A percentile compares a stretch with the other conserved stretches of the same genome.
These are phyloP conservation scores for Hucho hucho DNA, from an alignment of 2,113 vertebrate genomes.

Conservation along the genomic window DNA sequence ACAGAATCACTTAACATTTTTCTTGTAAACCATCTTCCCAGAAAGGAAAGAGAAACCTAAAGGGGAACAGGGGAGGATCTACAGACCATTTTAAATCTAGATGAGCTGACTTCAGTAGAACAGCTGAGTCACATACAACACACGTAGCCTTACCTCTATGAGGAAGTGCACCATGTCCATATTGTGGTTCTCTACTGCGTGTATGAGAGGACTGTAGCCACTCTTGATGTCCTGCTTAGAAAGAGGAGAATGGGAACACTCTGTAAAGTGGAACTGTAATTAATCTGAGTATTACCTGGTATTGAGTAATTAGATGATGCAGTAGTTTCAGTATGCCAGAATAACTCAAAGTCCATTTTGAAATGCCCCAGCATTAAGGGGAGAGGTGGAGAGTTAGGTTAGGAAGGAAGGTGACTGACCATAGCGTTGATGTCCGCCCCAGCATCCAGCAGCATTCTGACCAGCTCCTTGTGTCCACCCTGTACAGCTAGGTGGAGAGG, in stretches of 20 bases:
- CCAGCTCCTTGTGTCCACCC: conserved; percentile 62
- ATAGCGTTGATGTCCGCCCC: conserved; percentile 84
- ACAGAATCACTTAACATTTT: not conserved
- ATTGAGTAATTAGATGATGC: not conserved
- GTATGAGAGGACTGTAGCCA: conserved; percentile 83
- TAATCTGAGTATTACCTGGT: not conserved
- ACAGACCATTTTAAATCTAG: not conserved
- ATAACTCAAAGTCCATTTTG: not conserved
- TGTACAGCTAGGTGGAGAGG: conserved; percentile 84
- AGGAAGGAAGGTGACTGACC: conserved; percentile 66
- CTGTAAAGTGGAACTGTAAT: not conserved
- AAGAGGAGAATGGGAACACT: conserved; percentile 8
- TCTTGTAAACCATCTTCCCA: conserved; percentile 2
- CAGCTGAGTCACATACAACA: conserved; percentile 40
- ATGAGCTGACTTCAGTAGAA: conserved; percentile 8
- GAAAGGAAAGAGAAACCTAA: conserved; percentile 21
- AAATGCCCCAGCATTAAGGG: not conserved
- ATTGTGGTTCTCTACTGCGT: conserved; percentile 83
- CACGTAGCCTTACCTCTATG: conserved; percentile 74
- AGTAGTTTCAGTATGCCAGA: too few relatives aligned
- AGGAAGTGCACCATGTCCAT: conserved; percentile 82
- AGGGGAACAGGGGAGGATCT: not conserved
- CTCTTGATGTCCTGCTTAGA: conserved; percentile 83
- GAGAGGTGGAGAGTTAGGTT: conserved; percentile 5
- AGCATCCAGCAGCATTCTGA: conserved; percentile 72